These are phyloP conservation scores for Teleiodes luculella DNA, from an alignment of 2,888 invertebrate genomes.

Conservation along the genomic window DNA sequence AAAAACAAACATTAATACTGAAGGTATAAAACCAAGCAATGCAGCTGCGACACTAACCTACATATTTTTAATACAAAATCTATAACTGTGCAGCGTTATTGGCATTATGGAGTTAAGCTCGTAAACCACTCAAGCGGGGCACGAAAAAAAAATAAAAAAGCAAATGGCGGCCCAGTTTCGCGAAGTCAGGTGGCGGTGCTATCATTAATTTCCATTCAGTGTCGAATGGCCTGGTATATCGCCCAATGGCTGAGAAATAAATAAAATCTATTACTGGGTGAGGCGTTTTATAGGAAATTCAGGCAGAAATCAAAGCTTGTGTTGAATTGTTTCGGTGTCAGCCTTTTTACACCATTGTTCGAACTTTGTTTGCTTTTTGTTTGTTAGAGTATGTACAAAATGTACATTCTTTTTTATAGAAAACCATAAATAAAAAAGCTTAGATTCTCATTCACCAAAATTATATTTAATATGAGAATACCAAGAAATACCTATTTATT, in stretches of 20 bases:
- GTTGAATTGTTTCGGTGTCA: no score
- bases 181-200: slow-evolving; percentile 66
- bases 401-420: no score
- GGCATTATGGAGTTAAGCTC: slow-evolving; percentile 39
- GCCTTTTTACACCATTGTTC: no score
- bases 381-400: no score
- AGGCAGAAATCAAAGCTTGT: no score
- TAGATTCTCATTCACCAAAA: no score
- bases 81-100: not conserved
- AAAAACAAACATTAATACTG: no score
- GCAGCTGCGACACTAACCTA: not conserved
- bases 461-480: no score
- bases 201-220: slow-evolving; percentile 73
- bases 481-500: no score
- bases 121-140: slow-evolving; percentile 39
- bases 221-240: slow-evolving; percentile 47
- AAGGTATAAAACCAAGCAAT: not conserved
- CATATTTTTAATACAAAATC: not conserved
- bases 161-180: slow-evolving; percentile 52
- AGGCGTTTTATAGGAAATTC: not conserved
- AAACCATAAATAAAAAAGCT: no score
- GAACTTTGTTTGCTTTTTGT: no score
- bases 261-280: slow-evolving; percentile 6
- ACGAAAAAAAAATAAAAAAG: slow-evolving; percentile 26
- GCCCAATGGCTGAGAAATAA: slow-evolving; percentile 17